A percentile compares a stretch with the other conserved stretches of the same genome.
Evolutionary conservation across 2,888 invertebrate genomes (phyloP).

Genomic region (Fabriciana adippe): DNA sequence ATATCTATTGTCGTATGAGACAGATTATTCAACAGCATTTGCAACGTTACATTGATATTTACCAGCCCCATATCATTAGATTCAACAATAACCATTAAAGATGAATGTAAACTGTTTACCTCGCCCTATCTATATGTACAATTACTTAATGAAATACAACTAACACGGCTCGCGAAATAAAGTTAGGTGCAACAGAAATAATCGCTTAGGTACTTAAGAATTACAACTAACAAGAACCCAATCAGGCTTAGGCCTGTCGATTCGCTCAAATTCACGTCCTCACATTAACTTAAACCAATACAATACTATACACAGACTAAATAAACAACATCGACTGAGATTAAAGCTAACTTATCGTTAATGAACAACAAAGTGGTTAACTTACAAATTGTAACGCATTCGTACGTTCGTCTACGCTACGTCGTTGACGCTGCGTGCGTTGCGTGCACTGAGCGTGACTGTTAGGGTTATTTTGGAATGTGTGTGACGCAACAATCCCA

Average conservation of each 20-base stretch:
- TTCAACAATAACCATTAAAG: slow-evolving; percentile 71
- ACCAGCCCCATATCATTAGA: slow-evolving; percentile 55
- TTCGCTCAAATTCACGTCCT: slow-evolving; percentile 78
- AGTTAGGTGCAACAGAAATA: slow-evolving; percentile 74
- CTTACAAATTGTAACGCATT: slow-evolving; percentile 71
- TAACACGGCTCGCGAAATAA: slow-evolving; percentile 75
- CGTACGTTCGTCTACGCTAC: slow-evolving; percentile 53
- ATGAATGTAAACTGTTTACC: slow-evolving; percentile 69
- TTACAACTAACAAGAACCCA: slow-evolving; percentile 73
- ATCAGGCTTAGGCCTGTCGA: slow-evolving; percentile 70
- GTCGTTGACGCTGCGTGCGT: neutral
- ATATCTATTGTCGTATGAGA: slow-evolving; percentile 52
- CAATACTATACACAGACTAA: slow-evolving; percentile 79
- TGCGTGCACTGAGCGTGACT: slow-evolving; percentile 56
- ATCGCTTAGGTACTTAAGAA: slow-evolving; percentile 72
- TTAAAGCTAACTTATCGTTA: slow-evolving; percentile 80
- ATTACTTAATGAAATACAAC: slow-evolving; percentile 66
- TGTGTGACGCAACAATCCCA: slow-evolving; percentile 66
- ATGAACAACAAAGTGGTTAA: slow-evolving; percentile 82
- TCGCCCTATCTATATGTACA: slow-evolving; percentile 79
- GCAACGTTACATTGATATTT: slow-evolving; percentile 62
- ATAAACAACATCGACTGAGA: slow-evolving; percentile 78
- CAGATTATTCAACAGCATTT: slow-evolving; percentile 64
- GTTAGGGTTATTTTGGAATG: slow-evolving; percentile 77
- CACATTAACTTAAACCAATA: slow-evolving; percentile 72